Evolutionary conservation across 2,113 vertebrate species (phyloP).

Genomic region (Talpa occidentalis): DNA sequence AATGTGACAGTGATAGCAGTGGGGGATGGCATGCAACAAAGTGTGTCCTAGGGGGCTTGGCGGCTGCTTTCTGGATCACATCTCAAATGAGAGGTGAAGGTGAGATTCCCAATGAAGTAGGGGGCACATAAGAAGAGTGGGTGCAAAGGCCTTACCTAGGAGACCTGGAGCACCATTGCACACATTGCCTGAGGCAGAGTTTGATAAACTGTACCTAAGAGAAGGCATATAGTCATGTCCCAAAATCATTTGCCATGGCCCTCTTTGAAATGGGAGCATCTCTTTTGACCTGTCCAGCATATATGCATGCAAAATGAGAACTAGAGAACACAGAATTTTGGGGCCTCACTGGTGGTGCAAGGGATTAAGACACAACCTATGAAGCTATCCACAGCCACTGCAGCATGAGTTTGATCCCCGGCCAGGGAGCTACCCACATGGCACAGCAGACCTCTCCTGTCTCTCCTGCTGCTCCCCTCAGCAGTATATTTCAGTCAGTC

Average conservation of each 20-base stretch:
- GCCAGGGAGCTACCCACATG: too few species aligned
- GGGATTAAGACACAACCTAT: too few species aligned
- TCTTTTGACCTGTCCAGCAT: neutral
- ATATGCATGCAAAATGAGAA: neutral
- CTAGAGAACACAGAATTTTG: neutral
- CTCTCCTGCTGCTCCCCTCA: too few species aligned
- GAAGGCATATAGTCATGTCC: neutral
- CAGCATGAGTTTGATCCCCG: too few species aligned
- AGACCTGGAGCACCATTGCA: neutral
- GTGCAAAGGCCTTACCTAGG: neutral
- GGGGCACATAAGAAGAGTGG: rapidly evolving
- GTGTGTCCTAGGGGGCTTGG: neutral
- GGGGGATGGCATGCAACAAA: neutral
- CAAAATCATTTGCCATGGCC: neutral
- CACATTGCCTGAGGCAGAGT: neutral
- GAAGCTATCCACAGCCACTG: too few species aligned
- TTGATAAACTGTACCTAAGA: neutral
- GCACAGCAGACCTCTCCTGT: too few species aligned
- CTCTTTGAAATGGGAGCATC: neutral
- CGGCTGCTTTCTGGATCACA: neutral
- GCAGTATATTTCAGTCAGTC: too few species aligned
- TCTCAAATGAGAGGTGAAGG: too few species aligned
- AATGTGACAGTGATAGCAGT: neutral
- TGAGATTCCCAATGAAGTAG: neutral
- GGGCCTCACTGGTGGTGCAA: too few species aligned